Evolutionary conservation across 2,888 invertebrate species (phyloP), one percentile per base, ranked within the genome.

Genomic region (Lamellibrachia satsuma): DNA sequence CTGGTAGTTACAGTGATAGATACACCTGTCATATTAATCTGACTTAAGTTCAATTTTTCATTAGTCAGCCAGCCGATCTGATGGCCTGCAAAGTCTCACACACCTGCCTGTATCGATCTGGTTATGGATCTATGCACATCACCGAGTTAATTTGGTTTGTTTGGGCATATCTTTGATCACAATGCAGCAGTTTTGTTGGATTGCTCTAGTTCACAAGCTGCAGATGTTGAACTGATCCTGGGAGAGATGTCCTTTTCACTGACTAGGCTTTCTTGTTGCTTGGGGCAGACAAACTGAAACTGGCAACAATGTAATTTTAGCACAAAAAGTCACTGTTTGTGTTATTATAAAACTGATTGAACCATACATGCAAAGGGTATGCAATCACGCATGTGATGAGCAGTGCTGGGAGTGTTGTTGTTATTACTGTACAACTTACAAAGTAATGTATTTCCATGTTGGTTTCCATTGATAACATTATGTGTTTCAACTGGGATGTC

Each of bases 31-130:
- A 75, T 15, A 75, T 6, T 75, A 22, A 75, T 75, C 75, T 75
- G 75, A 75, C 75, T 75, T 75, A 75, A 75, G n/a, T 75, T 75
- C 75, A 75, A 75, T 75, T 75, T 75, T 75, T 75, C 75, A 75
- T 75, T 75, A 75, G 75, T 75, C 75, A 22, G 75, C 75, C 22
- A 22, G 15, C 22, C 6, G 75, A 75, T 75, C n/a, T 75, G 4
- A 75, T 22, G 75, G 75, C 75, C 22, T 3, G 57, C 3, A 22
- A 15, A 75, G 75, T n/a, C 2, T 75, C 22, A 15, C 75, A 75
- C 75, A 75, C 75, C 75, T 75, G 75, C 75, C 75, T 75, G 22
- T 75, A 75, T 75, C 75, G 75, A 75, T 75, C 22, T 6, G 22
- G 6, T 22, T 75, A 22, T 75, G 22, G 75, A 75, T 75, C 75